Percentiles rank a stretch among this genome's conserved stretches.
Conservation (phyloP, 1,140 invertebrate genomes). For the Aradophagus sp. region DNA sequence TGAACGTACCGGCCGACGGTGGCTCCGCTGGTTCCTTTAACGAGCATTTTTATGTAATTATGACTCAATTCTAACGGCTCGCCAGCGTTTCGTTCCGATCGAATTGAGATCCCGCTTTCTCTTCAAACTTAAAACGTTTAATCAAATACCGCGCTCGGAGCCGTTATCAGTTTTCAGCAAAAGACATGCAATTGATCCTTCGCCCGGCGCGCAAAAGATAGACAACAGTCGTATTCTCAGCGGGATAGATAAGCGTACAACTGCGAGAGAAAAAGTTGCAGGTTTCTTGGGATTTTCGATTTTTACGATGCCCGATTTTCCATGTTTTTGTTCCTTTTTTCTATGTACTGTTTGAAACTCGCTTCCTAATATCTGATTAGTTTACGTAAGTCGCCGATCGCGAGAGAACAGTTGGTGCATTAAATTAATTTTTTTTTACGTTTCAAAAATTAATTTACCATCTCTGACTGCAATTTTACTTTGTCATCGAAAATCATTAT, state of each 20-base stretch:
- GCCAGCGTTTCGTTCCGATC: conserved; percentile 48
- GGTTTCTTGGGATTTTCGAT: too few relatives aligned
- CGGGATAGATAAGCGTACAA: conserved; percentile 22
- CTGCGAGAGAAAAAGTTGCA: conserved; percentile 2
- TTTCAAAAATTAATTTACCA: too few relatives aligned
- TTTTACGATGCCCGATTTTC: too few relatives aligned
- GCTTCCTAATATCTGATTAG: too few relatives aligned
- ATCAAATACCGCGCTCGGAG: conserved; percentile 28
- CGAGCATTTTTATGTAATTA: conserved; percentile 55
- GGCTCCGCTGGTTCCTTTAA: conserved; percentile 10
- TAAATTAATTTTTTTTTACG: too few relatives aligned
- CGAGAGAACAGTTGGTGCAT: too few relatives aligned
- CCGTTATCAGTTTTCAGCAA: conserved; percentile 52
- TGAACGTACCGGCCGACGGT: conserved; percentile 7
- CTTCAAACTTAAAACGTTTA: conserved; percentile 53
- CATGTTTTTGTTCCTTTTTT: too few relatives aligned
- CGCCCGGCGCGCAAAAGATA: conserved; percentile 6
- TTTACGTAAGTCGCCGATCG: too few relatives aligned
- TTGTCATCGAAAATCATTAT: too few relatives aligned
- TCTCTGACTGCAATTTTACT: too few relatives aligned
- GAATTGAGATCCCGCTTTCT: conserved; percentile 57
- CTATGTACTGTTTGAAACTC: too few relatives aligned
- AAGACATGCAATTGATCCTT: conserved; percentile 49
- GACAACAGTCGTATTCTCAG: conserved; percentile 24
- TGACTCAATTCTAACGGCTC: conserved; percentile 53